Conservation (phyloP, 1,140 invertebrate species). For the Monochamus saltuarius region DNA sequence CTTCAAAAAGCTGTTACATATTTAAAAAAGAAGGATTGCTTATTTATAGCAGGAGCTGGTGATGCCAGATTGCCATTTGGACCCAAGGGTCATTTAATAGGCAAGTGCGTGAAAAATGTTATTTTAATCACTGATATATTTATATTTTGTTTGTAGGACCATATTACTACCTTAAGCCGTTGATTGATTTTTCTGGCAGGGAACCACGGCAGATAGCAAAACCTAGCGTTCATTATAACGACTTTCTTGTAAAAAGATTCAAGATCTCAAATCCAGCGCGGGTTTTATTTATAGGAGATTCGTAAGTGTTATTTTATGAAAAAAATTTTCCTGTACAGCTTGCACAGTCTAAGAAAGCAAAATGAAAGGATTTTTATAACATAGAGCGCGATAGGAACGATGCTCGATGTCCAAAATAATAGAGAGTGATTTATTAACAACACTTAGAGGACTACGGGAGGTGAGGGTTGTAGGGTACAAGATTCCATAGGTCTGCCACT, state of each 20-base stretch:
- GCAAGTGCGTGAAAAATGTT: no score
- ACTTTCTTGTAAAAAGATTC: conserved; percentile 33
- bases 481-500: no score
- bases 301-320: conserved; percentile 41
- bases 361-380: background rate
- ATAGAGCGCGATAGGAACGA: no score
- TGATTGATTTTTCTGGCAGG: conserved; percentile 33
- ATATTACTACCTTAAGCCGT: conserved; percentile 26
- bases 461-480: no score
- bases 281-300: conserved; percentile 39
- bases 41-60: background rate
- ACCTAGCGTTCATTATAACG: conserved; percentile 29
- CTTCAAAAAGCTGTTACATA: conserved; percentile 7
- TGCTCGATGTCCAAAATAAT: no score
- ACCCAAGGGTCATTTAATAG: conserved; percentile 2
- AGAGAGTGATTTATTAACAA: no score
- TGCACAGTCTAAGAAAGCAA: background rate
- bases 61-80: conserved; percentile 8
- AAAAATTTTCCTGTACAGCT: background rate
- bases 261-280: conserved; percentile 23
- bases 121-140: background rate
- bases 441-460: no score
- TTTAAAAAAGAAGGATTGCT: conserved; percentile 5
- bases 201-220: conserved; percentile 36
- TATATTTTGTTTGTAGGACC: conserved; percentile 28